Conservation (phyloP, 2,888 invertebrate species). For the Phyto melanocephala region DNA sequence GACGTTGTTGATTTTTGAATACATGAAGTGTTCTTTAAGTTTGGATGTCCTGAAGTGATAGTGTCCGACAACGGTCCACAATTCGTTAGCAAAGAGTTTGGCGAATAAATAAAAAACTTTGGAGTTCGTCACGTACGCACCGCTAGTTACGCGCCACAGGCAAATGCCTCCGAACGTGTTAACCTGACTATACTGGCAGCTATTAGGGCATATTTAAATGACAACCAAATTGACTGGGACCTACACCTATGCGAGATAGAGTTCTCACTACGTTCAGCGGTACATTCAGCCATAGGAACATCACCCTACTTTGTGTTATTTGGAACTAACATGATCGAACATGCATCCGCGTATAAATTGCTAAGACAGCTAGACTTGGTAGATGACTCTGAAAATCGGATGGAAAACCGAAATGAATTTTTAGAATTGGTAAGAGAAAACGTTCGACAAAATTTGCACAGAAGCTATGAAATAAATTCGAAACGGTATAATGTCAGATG, state of each 20-base stretch:
- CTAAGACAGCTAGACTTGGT: neutral
- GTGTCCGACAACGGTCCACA: no score
- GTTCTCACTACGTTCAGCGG: neutral
- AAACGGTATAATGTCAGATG: no score
- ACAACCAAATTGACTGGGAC: neutral
- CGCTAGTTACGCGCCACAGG: neutral
- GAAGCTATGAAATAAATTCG: neutral
- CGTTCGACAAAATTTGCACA: neutral
- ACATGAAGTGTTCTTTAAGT: neutral
- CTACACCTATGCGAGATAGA: neutral
- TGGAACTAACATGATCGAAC: no score
- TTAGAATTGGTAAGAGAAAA: neutral
- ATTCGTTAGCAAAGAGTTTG: neutral
- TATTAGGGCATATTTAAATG: neutral
- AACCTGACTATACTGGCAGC: neutral
- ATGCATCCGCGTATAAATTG: neutral
- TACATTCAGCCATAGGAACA: neutral
- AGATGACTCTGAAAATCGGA: no score
- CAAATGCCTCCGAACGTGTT: neutral
- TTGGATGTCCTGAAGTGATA: no score
- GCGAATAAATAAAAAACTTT: neutral
- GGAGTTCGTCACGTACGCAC: neutral
- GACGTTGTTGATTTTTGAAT: neutral
- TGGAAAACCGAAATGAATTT: neutral
- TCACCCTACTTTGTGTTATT: no score